Percentiles rank a stretch among this genome's conserved stretches.
phyloP scores from a whole-genome alignment of 1,140 invertebrate genomes.

The Lasioglossum baleicum region DNA sequence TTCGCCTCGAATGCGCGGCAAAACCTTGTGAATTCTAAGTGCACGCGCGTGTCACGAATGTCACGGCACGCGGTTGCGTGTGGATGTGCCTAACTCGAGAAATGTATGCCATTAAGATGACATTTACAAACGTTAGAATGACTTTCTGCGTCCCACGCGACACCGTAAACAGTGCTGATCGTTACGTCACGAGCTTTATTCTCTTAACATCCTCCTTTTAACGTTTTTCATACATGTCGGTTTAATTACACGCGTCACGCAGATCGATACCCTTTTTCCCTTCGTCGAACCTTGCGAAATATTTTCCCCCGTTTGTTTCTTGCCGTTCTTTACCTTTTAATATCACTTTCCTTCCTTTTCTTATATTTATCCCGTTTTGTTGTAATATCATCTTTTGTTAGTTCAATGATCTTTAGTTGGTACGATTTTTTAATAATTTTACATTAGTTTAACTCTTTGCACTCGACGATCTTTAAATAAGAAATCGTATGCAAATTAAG shows the following conservation, averaged over 20 bases:
- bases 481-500: no score
- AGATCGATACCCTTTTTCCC: not conserved
- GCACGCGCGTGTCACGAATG: conserved; percentile 7
- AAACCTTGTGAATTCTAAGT: conserved; percentile 19
- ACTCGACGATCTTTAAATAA: no score
- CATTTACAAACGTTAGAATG: conserved; percentile 56
- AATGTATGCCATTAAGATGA: conserved; percentile 59
- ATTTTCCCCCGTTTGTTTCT: no score
- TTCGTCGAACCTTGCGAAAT: not conserved
- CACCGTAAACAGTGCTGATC: conserved; percentile 20
- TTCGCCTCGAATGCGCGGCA: no score
- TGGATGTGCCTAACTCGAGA: conserved; percentile 33
- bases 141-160: conserved; percentile 54
- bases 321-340: no score
- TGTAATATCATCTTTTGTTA: no score
- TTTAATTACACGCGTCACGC: conserved; percentile 18
- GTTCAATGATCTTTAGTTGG: no score
- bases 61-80: conserved; percentile 5
- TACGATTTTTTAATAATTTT: no score
- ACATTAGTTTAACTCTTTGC: no score
- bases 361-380: no score
- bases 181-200: conserved; percentile 45
- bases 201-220: conserved; percentile 30
- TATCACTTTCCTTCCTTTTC: no score
- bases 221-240: not conserved